Percentiles rank a stretch among this genome's conserved stretches.
phyloP scores from a whole-genome alignment of 2,797 vertebrate species.

The Ptychobarbus kaznakovi region DNA sequence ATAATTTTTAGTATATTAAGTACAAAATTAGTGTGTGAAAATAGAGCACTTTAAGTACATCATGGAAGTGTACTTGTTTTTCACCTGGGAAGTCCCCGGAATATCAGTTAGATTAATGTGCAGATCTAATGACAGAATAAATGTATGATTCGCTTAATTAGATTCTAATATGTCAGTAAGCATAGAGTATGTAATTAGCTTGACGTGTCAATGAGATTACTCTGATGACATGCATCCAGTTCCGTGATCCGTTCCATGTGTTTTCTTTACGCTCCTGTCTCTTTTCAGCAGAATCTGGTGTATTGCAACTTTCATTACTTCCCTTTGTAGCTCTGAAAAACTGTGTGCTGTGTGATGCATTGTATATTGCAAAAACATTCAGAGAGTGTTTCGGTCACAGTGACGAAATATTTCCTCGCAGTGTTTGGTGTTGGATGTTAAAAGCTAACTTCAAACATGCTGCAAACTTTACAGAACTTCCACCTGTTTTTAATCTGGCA shows the following conservation, averaged over 20 bases:
- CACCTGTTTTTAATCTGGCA: slow-evolving; percentile 54
- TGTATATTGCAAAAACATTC: slow-evolving; percentile 61
- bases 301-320: slow-evolving; percentile 51
- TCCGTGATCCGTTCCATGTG: slow-evolving; percentile 65
- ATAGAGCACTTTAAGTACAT: no score
- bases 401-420: slow-evolving; percentile 73
- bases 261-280: slow-evolving; percentile 68
- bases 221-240: background rate
- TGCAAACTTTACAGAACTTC: slow-evolving; percentile 39
- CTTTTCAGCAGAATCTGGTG: slow-evolving; percentile 70
- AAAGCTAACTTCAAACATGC: slow-evolving; percentile 31
- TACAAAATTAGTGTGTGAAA: no score
- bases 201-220: slow-evolving; percentile 8
- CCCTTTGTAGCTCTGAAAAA: slow-evolving; percentile 25
- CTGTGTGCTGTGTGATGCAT: slow-evolving; percentile 67
- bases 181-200: background rate
- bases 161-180: background rate
- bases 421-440: slow-evolving; percentile 63
- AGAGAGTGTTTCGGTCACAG: slow-evolving; percentile 63
- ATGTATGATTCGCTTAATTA: slow-evolving; percentile 4
- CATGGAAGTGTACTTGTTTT: no score
- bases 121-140: background rate
- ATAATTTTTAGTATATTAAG: no score
- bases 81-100: background rate
- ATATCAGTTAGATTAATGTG: slow-evolving; percentile 28